phyloP scores from a whole-genome alignment of 2,888 invertebrate genomes.

The Beris morrisii region DNA sequence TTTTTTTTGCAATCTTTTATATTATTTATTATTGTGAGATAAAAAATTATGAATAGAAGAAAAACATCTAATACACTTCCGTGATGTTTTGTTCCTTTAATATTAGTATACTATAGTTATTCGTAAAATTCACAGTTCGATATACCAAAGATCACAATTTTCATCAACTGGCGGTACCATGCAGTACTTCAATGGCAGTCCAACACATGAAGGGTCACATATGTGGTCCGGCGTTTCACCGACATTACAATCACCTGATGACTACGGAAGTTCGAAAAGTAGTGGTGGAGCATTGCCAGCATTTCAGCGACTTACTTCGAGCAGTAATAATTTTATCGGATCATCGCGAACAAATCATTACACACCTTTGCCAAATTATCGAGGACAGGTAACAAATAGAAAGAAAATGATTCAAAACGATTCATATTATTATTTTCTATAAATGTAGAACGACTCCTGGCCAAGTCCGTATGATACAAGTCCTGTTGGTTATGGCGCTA shows the following conservation, averaged over 20 bases:
- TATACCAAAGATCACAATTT: slow-evolving; percentile 51
- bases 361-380: slow-evolving; percentile 50
- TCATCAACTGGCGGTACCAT: slow-evolving; percentile 51
- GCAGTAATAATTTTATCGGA: slow-evolving; percentile 25
- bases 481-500: slow-evolving; percentile 49
- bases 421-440: neutral
- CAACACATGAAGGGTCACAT: slow-evolving; percentile 43
- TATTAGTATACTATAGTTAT: too few relatives aligned
- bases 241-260: slow-evolving; percentile 46
- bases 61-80: too few relatives aligned
- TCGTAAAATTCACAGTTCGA: slow-evolving; percentile 47
- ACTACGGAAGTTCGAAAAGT: slow-evolving; percentile 51
- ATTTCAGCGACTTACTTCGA: slow-evolving; percentile 51
- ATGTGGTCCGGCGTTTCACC: slow-evolving; percentile 45
- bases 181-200: slow-evolving; percentile 47
- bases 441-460: slow-evolving; percentile 49
- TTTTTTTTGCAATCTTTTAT: too few relatives aligned
- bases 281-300: slow-evolving; percentile 48
- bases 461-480: slow-evolving; percentile 48
- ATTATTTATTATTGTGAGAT: too few relatives aligned
- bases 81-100: too few relatives aligned
- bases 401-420: neutral
- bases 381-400: slow-evolving; percentile 47
- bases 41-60: too few relatives aligned
- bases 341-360: slow-evolving; percentile 44